Evolutionary conservation across 2,113 vertebrate species (phyloP), one percentile per base, ranked within the genome.

Genomic region (Pardalotus punctatus): DNA sequence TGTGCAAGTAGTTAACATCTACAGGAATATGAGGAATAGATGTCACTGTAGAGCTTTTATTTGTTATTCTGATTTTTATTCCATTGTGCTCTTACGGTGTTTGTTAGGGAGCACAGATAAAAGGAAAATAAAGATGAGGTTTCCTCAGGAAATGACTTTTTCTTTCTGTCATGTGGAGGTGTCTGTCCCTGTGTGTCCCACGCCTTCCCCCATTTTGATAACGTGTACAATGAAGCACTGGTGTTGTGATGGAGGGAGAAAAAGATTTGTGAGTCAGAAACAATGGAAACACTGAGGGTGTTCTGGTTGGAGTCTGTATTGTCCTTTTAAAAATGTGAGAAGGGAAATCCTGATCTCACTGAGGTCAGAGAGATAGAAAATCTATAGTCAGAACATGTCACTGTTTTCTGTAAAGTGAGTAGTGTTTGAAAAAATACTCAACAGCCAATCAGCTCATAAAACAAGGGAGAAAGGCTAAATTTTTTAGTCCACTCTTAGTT

Each of bases 111-210:
- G 35, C 5, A 58, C n/a, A 71, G 65, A 71, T 64, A 31, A 94
- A 86, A 91, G 43, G 31, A 47, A 94, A 78, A 78, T 27, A 53
- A 90, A 80, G 48, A 87, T 64, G 48, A 71, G 8, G 9, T 79
- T 96, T 93, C 85, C 66, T 72, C 36, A 48, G 78, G 84, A 92
- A 82, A 45, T 86, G 45, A 23, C 27, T 91, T 83, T 61, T 78
- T 69, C n/a, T 66, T 78, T 81, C 15, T 81, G 22, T 45, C 10
- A 62, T 43, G 14, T 48, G 51, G 60, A 40, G 25, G 11, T 74
- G 12, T 4, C 11, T 14, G 17, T 47, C 48, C 12, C 2, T 23
- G 48, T 8, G 19, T 51, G 69, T 67, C 8, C 23, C 10, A 19
- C 24, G 13, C 28, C 4, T 3, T 4, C 2, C n/a, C 23, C 2